Percentiles rank a stretch among this genome's conserved stretches.
Evolutionary conservation across 2,888 invertebrate genomes (phyloP).

Genomic region (Byasa hedistus): DNA sequence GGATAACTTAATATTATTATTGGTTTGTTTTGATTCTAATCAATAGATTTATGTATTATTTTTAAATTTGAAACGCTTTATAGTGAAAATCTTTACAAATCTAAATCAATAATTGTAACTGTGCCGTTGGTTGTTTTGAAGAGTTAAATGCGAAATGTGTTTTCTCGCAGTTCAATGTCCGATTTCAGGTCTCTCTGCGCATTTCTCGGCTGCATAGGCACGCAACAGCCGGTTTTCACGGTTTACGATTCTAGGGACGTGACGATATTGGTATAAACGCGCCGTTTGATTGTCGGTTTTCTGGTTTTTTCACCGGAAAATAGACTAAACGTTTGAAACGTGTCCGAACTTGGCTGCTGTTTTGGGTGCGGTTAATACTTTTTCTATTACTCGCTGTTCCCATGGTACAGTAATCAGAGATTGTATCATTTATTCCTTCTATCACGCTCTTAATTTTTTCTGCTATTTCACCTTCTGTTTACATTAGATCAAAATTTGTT

Average conservation of each 20-base stretch:
- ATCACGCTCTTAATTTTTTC: no score
- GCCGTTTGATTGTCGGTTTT: constrained; percentile 47
- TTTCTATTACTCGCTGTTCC: not conserved
- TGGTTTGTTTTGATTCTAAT: no score
- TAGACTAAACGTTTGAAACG: constrained; percentile 23
- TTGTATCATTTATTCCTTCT: no score
- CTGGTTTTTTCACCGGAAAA: constrained; percentile 36
- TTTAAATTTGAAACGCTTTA: no score
- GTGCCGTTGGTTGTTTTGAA: no score
- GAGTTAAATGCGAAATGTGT: constrained; percentile 3
- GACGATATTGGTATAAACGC: constrained; percentile 57
- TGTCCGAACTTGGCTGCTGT: constrained; percentile 11
- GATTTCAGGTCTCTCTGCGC: constrained; percentile 45
- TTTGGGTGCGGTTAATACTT: constrained; percentile 1
- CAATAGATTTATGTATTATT: no score
- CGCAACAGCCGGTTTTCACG: constrained; percentile 53
- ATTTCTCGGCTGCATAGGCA: constrained; percentile 48
- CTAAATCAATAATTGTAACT: no score
- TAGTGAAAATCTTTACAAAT: no score
- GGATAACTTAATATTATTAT: no score
- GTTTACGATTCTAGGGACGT: constrained; percentile 58
- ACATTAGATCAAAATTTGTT: no score
- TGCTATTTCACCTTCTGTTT: no score
- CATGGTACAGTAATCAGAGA: not conserved
- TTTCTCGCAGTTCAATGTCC: constrained; percentile 48